Evolutionary conservation across 1,140 invertebrate genomes (phyloP).

Genomic region (Bombus confusus): DNA sequence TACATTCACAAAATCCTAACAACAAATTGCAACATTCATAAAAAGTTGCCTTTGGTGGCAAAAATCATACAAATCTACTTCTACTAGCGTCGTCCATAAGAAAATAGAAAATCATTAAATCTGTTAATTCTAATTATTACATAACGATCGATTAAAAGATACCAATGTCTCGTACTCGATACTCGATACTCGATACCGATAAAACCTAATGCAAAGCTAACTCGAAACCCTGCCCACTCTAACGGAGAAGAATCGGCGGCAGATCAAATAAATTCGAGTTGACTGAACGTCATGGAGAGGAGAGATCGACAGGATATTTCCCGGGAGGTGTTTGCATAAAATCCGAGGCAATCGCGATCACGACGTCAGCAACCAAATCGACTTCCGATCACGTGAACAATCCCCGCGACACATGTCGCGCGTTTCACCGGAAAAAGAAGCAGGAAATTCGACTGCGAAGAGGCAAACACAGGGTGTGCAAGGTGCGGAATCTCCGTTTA

Average conservation of each 20-base stretch:
- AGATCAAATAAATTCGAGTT: neutral
- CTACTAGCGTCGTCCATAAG: too few relatives aligned
- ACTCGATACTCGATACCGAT: too few relatives aligned
- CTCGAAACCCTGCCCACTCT: too few relatives aligned
- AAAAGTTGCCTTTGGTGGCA: too few relatives aligned
- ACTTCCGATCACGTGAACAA: constrained; percentile 29
- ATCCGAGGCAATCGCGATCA: neutral
- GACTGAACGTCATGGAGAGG: neutral
- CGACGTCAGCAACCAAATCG: constrained; percentile 13
- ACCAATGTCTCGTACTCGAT: too few relatives aligned
- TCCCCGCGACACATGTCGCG: constrained; percentile 11
- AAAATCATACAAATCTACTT: too few relatives aligned
- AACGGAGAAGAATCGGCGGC: neutral
- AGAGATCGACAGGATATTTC: neutral
- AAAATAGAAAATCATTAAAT: too few relatives aligned
- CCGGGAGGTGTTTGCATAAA: constrained; percentile 7
- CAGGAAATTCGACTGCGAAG: neutral
- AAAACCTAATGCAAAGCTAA: too few relatives aligned
- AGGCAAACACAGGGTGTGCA: neutral
- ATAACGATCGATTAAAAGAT: too few relatives aligned
- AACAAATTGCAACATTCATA: too few relatives aligned
- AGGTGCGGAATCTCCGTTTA: neutral
- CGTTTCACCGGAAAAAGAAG: neutral
- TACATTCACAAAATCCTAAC: too few relatives aligned
- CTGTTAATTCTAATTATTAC: too few relatives aligned